Base-by-base conservation (phyloP, 2,797 vertebrate genomes). In the Coranthus polyacanthus region DNA sequence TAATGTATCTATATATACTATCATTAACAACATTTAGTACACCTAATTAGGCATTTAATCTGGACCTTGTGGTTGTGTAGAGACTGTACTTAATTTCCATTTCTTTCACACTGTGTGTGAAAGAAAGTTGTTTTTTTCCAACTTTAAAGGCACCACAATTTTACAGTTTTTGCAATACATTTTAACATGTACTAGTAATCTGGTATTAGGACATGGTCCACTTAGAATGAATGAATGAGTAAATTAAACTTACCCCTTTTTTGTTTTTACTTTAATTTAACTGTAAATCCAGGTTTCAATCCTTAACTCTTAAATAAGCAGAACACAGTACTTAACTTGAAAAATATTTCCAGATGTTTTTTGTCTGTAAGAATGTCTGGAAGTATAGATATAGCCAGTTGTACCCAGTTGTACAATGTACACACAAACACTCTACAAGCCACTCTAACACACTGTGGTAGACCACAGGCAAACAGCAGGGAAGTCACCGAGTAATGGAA, bases 401-500 rank as follows among this genome's bases (percentile, higher is more conserved):
- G 22, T 24, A 21, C 52, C 12, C 32, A 2, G 29, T 32, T 11
- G 13, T 12, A 38, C 3, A 41, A 39, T 47, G 59, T 26, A 62
- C 56, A 64, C 44, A 68, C 36, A 58, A 9, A 78, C 29, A 57
- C 55, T 50, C 45, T 39, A 51, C 61, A 69, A 59, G 62, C 74
- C 60, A 56, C 72, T 72, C 43, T 37, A 57, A 53, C 62, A 63
- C 79, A 76, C 64, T 77, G 60, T 65, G 67, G 61, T 76, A 54
- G 75, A 85, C 80, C 65, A 81, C 68, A 67, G 78, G 61, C 72
- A 74, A 84, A 85, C 84, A 84, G 86, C 79, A 59, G 78, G 80
- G 77, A 88, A 90, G 85, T 89, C 69, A 55, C 71, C 77, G 74
- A 79, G 79, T 92, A 92, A 93, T 89, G 84, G 89, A 71, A 83